Percentiles rank a stretch among this genome's conserved stretches.
Conservation (phyloP, 1,140 invertebrate genomes). For the Ganaspis sp. region DNA sequence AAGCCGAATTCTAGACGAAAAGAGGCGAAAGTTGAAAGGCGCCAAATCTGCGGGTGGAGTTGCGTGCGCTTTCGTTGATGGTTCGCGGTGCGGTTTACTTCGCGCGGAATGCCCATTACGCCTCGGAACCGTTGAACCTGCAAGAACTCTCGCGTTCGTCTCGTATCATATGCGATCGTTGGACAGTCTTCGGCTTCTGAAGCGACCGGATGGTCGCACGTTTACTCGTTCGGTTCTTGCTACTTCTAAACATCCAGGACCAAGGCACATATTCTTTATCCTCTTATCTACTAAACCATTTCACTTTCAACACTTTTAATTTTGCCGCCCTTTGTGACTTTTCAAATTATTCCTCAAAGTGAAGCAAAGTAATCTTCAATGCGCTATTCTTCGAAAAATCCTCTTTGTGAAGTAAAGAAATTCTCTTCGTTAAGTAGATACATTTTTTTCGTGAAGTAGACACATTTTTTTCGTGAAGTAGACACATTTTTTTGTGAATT, state of each 20-base stretch:
- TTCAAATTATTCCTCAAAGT: background rate
- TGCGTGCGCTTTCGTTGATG: constrained; percentile 30
- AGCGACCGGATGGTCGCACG: constrained; percentile 50
- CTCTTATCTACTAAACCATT: background rate
- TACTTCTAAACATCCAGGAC: background rate
- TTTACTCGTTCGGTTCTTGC: constrained; percentile 31
- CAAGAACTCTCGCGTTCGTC: constrained; percentile 55
- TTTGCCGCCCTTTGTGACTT: background rate
- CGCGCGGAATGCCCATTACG: constrained; percentile 52
- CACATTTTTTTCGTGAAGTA: too few relatives aligned
- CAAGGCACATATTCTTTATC: constrained; percentile 20
- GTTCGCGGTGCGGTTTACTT: constrained; percentile 32
- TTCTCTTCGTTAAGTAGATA: too few relatives aligned
- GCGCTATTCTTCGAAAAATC: background rate
- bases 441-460: too few relatives aligned
- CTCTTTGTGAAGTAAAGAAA: background rate
- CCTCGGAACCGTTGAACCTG: constrained; percentile 54
- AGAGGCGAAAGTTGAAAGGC: constrained; percentile 40
- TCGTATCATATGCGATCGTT: constrained; percentile 34
- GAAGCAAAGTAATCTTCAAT: background rate
- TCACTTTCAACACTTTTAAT: background rate
- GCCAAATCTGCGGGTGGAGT: constrained; percentile 33
- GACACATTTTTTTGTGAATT: too few relatives aligned
- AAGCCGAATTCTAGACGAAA: constrained; percentile 29
- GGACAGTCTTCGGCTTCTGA: constrained; percentile 56